These are phyloP conservation scores for Akabosia matsudoensis DNA, from an alignment of 1,140 invertebrate genomes.

Conservation along the genomic window DNA sequence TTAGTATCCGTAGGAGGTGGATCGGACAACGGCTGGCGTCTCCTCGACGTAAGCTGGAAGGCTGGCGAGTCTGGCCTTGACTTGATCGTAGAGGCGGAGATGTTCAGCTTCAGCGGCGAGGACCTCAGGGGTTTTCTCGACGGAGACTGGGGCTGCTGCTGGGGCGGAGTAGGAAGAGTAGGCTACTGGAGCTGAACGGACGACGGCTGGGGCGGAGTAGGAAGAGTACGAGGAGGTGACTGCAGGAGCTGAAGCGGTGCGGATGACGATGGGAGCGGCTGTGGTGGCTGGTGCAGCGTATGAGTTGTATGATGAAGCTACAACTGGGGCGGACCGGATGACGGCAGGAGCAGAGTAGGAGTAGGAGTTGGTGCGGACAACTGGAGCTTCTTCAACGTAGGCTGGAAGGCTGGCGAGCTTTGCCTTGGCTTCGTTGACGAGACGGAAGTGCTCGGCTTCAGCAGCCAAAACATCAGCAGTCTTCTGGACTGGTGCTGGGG, in stretches of 20 bases:
- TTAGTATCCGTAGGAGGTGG: not conserved
- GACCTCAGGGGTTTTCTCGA: conserved; percentile 2
- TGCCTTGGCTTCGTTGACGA: not conserved
- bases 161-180: not conserved
- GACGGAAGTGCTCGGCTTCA: not conserved
- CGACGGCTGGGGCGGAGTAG: too few species aligned
- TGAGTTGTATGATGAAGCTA: too few species aligned
- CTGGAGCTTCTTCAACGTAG: not conserved
- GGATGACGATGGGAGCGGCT: not conserved
- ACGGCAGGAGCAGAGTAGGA: not conserved
- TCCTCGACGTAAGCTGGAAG: not conserved
- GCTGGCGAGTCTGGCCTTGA: not conserved
- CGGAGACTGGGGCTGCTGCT: conserved; percentile 37
- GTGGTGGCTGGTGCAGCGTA: not conserved
- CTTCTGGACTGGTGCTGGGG: conserved; percentile 32
- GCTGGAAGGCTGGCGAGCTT: not conserved
- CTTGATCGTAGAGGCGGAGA: not conserved
- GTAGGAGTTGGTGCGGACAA: not conserved
- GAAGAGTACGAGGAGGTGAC: too few species aligned
- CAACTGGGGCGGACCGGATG: not conserved
- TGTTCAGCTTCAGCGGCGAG: not conserved
- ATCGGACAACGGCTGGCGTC: not conserved
- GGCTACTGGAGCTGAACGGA: not conserved
- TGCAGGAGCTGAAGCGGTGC: too few species aligned
- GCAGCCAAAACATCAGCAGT: not conserved